phyloP scores from a whole-genome alignment of 2,888 invertebrate species.

The Exocentrus adspersus region DNA sequence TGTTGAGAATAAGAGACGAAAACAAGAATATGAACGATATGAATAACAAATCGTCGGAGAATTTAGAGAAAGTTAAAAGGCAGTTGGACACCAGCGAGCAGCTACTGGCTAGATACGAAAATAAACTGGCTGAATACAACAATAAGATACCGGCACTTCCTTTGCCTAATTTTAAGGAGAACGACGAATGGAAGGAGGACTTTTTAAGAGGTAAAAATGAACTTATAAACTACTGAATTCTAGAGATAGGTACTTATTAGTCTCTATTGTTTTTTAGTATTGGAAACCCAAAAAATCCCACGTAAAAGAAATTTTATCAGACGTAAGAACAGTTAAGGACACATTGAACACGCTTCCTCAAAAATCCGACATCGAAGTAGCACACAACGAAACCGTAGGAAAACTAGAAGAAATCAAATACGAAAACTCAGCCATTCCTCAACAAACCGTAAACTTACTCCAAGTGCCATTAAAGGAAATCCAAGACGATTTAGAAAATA shows the following conservation, averaged over 20 bases:
- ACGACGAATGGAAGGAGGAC: slow-evolving; percentile 57
- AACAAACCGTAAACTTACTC: slow-evolving; percentile 23
- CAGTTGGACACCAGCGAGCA: slow-evolving; percentile 67
- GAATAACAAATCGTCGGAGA: slow-evolving; percentile 63
- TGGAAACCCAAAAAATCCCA: slow-evolving; percentile 51
- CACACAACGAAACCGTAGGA: slow-evolving; percentile 70
- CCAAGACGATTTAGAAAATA: slow-evolving; percentile 44
- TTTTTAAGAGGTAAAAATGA: slow-evolving; percentile 56
- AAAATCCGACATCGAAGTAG: slow-evolving; percentile 66
- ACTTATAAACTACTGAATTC: too few species aligned
- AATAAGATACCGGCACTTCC: slow-evolving; percentile 53
- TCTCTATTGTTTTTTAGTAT: slow-evolving; percentile 14
- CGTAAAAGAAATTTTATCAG: slow-evolving; percentile 55
- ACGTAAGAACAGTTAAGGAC: slow-evolving; percentile 51
- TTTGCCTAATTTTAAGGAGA: slow-evolving; percentile 44
- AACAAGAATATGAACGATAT: slow-evolving; percentile 63
- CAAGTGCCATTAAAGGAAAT: slow-evolving; percentile 43
- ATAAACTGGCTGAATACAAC: slow-evolving; percentile 66
- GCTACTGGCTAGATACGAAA: slow-evolving; percentile 68
- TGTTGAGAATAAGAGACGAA: slow-evolving; percentile 58
- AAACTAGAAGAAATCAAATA: slow-evolving; percentile 43
- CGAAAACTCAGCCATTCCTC: slow-evolving; percentile 22
- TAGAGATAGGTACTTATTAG: too few species aligned
- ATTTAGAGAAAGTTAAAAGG: slow-evolving; percentile 62
- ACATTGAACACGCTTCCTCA: slow-evolving; percentile 62